A percentile compares a stretch with the other conserved stretches of the same genome.
Evolutionary conservation across 2,888 invertebrate species (phyloP).

Genomic region (Acanthosepion esculentum): DNA sequence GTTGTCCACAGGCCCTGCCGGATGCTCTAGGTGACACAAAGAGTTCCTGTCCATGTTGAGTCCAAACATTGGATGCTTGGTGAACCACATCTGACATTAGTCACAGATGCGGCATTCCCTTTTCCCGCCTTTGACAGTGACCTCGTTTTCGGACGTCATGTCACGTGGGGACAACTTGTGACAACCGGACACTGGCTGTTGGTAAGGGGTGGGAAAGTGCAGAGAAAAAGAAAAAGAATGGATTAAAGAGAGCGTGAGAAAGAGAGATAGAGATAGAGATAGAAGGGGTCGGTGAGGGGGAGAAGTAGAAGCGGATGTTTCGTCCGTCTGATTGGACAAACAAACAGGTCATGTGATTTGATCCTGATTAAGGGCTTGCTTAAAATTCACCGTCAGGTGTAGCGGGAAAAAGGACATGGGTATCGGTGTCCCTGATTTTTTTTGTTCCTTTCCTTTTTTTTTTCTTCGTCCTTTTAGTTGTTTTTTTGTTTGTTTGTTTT

Average conservation of each 20-base stretch:
- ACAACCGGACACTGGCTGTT: neutral
- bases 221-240: neutral
- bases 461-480: neutral
- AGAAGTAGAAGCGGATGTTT: neutral
- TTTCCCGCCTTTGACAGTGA: neutral
- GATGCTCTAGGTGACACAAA: neutral
- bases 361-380: neutral
- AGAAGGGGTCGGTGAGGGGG: no score
- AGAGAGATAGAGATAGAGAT: neutral
- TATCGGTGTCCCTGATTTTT: neutral
- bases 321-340: neutral
- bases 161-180: neutral
- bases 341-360: neutral
- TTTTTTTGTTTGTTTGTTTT: neutral
- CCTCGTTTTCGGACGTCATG: neutral
- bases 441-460: neutral
- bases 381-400: neutral
- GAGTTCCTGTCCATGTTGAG: neutral
- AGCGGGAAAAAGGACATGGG: neutral
- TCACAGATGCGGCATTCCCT: neutral
- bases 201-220: neutral
- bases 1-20: neutral
- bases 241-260: neutral
- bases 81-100: neutral
- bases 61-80: neutral